Evolutionary conservation across 2,113 vertebrate genomes (phyloP), one percentile per base, ranked within the genome.

Genomic region (Talpa occidentalis): DNA sequence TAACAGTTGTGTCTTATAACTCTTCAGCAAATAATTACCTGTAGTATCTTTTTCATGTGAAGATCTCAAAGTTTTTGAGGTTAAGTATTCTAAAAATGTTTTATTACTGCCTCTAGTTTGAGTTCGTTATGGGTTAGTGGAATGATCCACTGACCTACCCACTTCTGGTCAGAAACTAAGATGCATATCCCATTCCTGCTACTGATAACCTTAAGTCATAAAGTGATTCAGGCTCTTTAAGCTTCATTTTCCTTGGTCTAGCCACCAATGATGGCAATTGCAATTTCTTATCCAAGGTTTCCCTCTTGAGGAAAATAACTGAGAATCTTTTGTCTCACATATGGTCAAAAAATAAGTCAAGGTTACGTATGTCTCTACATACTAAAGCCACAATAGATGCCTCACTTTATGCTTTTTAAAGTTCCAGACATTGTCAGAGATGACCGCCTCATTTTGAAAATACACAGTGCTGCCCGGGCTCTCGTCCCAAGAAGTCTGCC

Each of bases 21-120:
- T 88, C 44, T 78, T 85, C 30, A 94, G 56, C 44, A 92, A 60
- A 88, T 79, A 73, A 69, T 42, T 73, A 81, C 62, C 37, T 82
- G 1, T 35, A 56, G 9, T 67, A 47, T 88, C 19, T 90, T 93
- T 52, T 66, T 49, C 52, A 54, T 59, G 67, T 3, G 37, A 88
- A 72, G 22, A 78, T 82, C 81, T 92, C 19, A n/a, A 19, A 60
- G 2, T 16, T 32, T 83, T 90, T 80, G 40, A 42, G 28, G 42
- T 76, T 52, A 69, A 67, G 17, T 62, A 79, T 17, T 87, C 85
- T 62, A 66, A 42, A 54, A 62, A 35, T 92, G 49, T 88, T 87
- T 78, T 70, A 30, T 62, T 44, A 60, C 8, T 59, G 6, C 12
- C 21, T 28, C 16, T 21, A 66, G 6, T 91, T 89, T 86, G 89